These are phyloP conservation scores for Scomber scombrus DNA, from an alignment of 2,113 vertebrate genomes.

Conservation along the genomic window DNA sequence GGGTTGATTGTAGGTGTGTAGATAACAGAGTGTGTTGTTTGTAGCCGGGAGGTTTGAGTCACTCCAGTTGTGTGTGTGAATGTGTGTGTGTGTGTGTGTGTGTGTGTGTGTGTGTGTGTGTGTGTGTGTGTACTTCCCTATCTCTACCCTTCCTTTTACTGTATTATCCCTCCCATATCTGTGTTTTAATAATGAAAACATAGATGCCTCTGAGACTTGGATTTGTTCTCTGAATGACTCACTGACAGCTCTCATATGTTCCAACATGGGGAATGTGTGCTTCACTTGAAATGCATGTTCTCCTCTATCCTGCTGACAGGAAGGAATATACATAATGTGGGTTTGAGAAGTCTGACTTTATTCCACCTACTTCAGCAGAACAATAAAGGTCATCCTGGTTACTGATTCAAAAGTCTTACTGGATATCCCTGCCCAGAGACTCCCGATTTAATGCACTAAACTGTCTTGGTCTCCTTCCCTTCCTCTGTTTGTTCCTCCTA, in stretches of 20 bases:
- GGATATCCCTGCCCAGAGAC: constrained; percentile 27
- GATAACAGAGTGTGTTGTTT: constrained; percentile 44
- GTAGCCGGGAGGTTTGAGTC: constrained; percentile 53
- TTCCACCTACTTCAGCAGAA: constrained; percentile 50
- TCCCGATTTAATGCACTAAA: constrained; percentile 36
- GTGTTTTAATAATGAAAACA: constrained; percentile 64
- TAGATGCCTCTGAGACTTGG: constrained; percentile 25
- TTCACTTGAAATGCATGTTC: constrained; percentile 45
- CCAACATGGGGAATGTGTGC: constrained; percentile 3
- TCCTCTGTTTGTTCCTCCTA: constrained; percentile 55
- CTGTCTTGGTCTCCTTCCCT: constrained; percentile 34
- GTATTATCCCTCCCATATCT: constrained; percentile 17
- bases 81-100: constrained; percentile 1
- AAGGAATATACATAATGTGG: constrained; percentile 32
- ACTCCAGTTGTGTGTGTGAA: constrained; percentile 2
- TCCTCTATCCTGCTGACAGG: constrained; percentile 20
- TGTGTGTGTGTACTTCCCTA: background rate
- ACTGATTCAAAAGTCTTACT: constrained; percentile 27
- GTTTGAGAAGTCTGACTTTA: constrained; percentile 1
- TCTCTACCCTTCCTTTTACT: constrained; percentile 6
- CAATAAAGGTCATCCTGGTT: constrained; percentile 70
- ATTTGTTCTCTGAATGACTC: constrained; percentile 39
- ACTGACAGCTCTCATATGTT: constrained; percentile 17
- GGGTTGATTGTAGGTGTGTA: constrained; percentile 46
- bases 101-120: background rate